phyloP scores from a whole-genome alignment of 2,888 invertebrate species.

The Leistus spinibarbis region DNA sequence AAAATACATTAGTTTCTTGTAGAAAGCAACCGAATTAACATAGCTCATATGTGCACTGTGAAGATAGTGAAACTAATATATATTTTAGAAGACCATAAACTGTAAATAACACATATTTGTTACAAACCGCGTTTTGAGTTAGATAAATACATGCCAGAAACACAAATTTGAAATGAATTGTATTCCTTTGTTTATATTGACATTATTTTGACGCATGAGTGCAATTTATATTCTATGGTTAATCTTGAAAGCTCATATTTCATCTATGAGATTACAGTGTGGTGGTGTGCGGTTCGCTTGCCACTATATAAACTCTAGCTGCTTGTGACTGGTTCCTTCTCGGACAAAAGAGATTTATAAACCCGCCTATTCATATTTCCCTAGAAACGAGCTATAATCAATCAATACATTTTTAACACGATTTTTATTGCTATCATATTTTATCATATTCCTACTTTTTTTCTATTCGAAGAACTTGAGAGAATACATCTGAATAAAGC shows the following conservation, averaged over 20 bases:
- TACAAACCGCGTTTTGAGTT: background rate
- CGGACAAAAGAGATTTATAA: background rate
- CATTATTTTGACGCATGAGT: slow-evolving; percentile 26
- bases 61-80: too few species aligned
- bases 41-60: too few species aligned
- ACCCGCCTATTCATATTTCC: background rate
- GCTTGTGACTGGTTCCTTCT: background rate
- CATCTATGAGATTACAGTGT: slow-evolving; percentile 6
- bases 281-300: background rate
- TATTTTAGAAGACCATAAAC: too few species aligned
- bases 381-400: background rate
- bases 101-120: background rate
- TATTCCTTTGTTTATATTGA: slow-evolving; percentile 20
- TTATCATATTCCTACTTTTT: background rate
- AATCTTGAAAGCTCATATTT: slow-evolving; percentile 32
- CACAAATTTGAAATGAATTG: background rate
- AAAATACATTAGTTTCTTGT: too few species aligned
- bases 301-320: background rate
- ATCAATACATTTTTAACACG: background rate
- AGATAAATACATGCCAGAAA: slow-evolving; percentile 4
- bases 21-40: too few species aligned
- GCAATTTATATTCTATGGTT: slow-evolving; percentile 16
- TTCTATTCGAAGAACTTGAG: background rate
- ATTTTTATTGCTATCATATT: background rate
- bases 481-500: background rate